These are phyloP conservation scores for Mechanitis messenoides DNA, from an alignment of 2,888 invertebrate genomes.

Conservation along the genomic window DNA sequence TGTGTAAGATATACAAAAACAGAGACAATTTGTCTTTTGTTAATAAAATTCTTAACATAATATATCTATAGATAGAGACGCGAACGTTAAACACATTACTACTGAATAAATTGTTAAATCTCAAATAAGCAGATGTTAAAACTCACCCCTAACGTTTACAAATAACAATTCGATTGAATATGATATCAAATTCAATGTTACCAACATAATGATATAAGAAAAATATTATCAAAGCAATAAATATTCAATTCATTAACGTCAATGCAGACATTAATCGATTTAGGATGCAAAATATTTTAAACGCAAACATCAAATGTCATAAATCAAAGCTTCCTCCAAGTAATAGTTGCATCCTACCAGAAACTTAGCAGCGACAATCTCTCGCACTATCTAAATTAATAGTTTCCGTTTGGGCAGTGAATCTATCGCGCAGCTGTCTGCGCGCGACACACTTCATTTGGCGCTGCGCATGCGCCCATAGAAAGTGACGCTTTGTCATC, in stretches of 20 bases:
- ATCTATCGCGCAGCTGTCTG: slow-evolving; percentile 69
- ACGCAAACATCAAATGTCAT: slow-evolving; percentile 71
- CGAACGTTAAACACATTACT: too few species aligned
- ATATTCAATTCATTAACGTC: slow-evolving; percentile 5
- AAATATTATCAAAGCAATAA: neutral
- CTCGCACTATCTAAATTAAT: slow-evolving; percentile 73
- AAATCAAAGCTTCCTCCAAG: slow-evolving; percentile 71
- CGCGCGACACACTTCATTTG: slow-evolving; percentile 73
- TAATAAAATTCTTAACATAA: too few species aligned
- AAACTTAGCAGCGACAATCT: slow-evolving; percentile 68
- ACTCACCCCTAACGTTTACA: too few species aligned
- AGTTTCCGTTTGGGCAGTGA: slow-evolving; percentile 69
- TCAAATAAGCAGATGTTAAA: too few species aligned
- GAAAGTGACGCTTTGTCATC: slow-evolving; percentile 71
- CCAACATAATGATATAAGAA: too few species aligned
- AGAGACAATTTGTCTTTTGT: too few species aligned
- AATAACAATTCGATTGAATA: too few species aligned
- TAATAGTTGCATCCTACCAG: slow-evolving; percentile 70
- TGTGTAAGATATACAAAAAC: too few species aligned
- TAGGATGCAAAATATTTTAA: slow-evolving; percentile 54
- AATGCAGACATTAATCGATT: slow-evolving; percentile 44
- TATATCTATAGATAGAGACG: too few species aligned
- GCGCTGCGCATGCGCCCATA: slow-evolving; percentile 67
- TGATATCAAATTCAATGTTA: too few species aligned
- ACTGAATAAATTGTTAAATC: too few species aligned